phyloP scores from a whole-genome alignment of 2,797 vertebrate genomes.

The Sorex maritimensis region DNA sequence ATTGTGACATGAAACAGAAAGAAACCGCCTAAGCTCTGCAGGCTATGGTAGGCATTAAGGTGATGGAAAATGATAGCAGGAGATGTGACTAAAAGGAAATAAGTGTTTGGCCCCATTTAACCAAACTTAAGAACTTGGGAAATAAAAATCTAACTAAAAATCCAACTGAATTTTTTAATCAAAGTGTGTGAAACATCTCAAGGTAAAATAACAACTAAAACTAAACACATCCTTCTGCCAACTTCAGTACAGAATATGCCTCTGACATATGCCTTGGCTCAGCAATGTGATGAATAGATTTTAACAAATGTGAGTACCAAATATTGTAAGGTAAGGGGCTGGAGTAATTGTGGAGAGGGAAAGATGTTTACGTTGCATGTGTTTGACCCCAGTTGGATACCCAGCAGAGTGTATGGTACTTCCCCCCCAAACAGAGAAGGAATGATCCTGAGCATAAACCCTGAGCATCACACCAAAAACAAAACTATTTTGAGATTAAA shows the following conservation, averaged over 20 bases:
- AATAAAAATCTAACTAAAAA: background rate
- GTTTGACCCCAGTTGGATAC: too few species aligned
- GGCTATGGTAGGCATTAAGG: background rate
- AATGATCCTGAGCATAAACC: too few species aligned
- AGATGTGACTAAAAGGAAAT: background rate
- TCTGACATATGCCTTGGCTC: background rate
- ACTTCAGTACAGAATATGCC: background rate
- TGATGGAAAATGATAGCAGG: background rate
- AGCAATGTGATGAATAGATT: background rate
- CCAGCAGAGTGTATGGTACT: too few species aligned
- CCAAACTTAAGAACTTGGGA: background rate
- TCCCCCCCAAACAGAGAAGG: too few species aligned
- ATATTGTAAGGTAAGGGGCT: background rate
- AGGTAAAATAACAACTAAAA: background rate
- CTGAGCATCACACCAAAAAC: too few species aligned
- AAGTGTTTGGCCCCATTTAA: background rate
- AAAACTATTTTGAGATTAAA: background rate
- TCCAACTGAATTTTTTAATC: background rate
- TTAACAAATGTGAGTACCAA: background rate
- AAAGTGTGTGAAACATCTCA: constrained; percentile 1
- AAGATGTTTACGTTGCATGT: too few species aligned
- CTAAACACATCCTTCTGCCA: background rate
- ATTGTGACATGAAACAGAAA: background rate
- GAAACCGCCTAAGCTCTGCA: background rate
- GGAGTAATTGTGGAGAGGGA: too few species aligned